Evolutionary conservation across 2,797 vertebrate genomes (phyloP).

Genomic region (Fratercula arctica): DNA sequence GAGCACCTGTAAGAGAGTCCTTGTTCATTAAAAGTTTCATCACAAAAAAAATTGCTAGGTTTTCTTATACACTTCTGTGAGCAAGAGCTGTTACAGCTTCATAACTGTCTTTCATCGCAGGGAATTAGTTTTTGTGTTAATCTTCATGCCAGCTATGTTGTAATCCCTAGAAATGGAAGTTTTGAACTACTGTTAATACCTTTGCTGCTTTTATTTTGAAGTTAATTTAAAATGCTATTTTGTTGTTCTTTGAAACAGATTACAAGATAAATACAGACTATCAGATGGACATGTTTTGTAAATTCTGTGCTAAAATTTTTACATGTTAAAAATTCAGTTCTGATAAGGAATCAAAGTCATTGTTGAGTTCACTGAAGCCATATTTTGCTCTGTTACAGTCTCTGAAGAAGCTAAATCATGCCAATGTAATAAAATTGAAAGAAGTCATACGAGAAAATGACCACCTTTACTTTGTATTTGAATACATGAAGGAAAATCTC

Average conservation of each 20-base stretch:
- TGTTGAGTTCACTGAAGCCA: not conserved
- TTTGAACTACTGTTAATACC: not conserved
- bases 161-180: not conserved
- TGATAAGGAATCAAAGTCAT: not conserved
- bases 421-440: constrained; percentile 96
- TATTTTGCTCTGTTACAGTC: constrained; percentile 81
- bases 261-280: not conserved
- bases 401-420: constrained; percentile 97
- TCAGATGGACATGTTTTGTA: not conserved
- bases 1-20: not conserved
- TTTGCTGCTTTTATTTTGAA: not conserved
- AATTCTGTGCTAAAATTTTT: not conserved
- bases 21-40: not conserved
- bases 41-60: not conserved
- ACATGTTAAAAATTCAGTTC: not conserved
- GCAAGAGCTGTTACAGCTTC: not conserved
- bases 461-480: constrained; percentile 98
- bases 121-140: constrained; percentile 31
- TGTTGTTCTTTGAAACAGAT: not conserved
- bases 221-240: not conserved
- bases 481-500: constrained; percentile 99
- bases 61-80: not conserved
- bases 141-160: not conserved
- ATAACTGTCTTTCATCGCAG: not conserved
- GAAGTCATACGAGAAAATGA: constrained; percentile 98